Conservation (phyloP, 2,888 invertebrate genomes). For the Scrobipalpa atriplicella region DNA sequence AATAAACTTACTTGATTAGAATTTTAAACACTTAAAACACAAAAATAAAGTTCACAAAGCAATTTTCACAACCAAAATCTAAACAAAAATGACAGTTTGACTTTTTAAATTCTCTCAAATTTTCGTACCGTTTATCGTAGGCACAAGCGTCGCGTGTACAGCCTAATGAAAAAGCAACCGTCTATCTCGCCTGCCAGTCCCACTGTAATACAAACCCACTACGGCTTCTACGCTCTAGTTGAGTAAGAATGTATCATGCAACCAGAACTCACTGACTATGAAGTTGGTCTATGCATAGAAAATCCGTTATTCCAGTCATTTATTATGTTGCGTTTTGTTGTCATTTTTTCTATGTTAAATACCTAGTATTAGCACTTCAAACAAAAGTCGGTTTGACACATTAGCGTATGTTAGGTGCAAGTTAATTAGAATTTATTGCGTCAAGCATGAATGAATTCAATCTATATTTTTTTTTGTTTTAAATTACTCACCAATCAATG, state of each 20-base stretch:
- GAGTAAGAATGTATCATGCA: conserved; percentile 76
- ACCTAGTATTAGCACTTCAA: conserved; percentile 17
- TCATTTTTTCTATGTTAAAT: neutral
- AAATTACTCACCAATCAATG: too few species aligned
- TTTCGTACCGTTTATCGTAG: conserved; percentile 40
- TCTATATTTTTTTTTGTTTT: too few species aligned
- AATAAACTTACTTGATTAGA: too few species aligned
- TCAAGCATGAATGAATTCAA: neutral
- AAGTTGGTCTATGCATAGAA: conserved; percentile 35
- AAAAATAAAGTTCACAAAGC: neutral
- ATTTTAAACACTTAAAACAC: too few species aligned
- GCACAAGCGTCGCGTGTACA: conserved; percentile 38
- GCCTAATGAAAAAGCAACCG: conserved; percentile 61
- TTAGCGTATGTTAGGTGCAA: neutral
- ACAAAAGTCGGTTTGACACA: conserved; percentile 8
- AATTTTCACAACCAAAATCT: neutral
- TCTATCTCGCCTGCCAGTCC: conserved; percentile 64
- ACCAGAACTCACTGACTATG: conserved; percentile 36
- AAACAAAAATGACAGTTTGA: conserved; percentile 15
- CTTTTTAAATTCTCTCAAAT: conserved; percentile 24
- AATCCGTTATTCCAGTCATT: conserved; percentile 2
- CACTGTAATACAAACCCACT: conserved; percentile 61
- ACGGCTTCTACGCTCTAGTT: conserved; percentile 74
- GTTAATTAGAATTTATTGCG: conserved; percentile 1
- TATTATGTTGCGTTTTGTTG: conserved; percentile 18